Evolutionary conservation across 2,113 vertebrate species (phyloP), one percentile per base, ranked within the genome.

Genomic region (Cercopithecus mona): DNA sequence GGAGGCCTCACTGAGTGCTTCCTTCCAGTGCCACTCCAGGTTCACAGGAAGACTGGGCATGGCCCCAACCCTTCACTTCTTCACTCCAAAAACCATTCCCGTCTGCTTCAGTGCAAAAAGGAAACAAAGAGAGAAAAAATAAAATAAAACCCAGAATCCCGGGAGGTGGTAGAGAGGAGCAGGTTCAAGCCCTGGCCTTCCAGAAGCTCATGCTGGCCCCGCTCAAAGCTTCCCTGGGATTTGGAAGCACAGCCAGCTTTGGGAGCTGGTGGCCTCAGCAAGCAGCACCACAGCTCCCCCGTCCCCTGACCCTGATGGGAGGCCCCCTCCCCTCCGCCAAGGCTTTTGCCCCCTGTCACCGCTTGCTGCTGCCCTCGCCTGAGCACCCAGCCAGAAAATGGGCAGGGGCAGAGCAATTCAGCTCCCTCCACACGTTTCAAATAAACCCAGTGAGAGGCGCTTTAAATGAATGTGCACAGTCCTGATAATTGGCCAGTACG

Each of bases 151-250:
- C 17, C 6, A n/a, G 16, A 7, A 66, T 40, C 20, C 18, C 2
- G 1, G 43, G 35, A 85, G 22, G 17, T 30, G 20, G 14, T 7
- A 1, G 22, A 2, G 48, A 75, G n/a, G 12, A 32, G 25, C 12
- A 1, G 12, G 9, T 0, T 2, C 5, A 27, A 1, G 38, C 14
- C 35, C 1, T 10, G 12, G 17, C 1, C 12, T 4, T 17, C 61
- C 10, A 27, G 43, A 38, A 18, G 68, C 18, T 32, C 22, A 1
- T 0, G 8, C 0, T 2, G 22, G 55, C 0, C 9, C 55, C n/a
- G 0, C 0, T 2, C 3, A 6, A 0, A 6, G 35, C 1, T 32
- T 3, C 35, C 16, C 52, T 4, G 20, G n/a, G 8, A 2, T 25
- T 2, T 22, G 1, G 38, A 30, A 4, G 59, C 40, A 13, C 2